These are phyloP conservation scores for Brachionus rubens DNA, from an alignment of 1,140 invertebrate species.

Conservation along the genomic window DNA sequence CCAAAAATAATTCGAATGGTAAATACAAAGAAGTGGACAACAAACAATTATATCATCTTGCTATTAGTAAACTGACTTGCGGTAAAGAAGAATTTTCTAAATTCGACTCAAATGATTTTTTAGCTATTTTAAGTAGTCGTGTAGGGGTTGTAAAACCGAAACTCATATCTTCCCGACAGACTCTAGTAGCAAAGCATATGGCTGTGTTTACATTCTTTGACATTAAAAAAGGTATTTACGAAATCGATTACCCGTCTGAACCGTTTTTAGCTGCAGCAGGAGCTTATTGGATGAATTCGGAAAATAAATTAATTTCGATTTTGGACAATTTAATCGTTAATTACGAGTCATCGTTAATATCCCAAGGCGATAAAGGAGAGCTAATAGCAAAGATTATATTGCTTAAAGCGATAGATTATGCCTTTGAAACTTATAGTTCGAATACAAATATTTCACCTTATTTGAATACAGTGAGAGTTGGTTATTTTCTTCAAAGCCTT, in stretches of 20 bases:
- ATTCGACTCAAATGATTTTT: neutral
- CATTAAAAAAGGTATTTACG: neutral
- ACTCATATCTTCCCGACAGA: neutral
- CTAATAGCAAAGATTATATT: conserved; percentile 6
- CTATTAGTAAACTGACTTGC: neutral
- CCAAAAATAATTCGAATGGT: conserved; percentile 7
- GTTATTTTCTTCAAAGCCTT: neutral
- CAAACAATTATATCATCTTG: neutral
- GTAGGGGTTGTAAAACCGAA: conserved; percentile 17
- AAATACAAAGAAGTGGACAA: neutral
- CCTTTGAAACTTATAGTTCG: too few relatives aligned
- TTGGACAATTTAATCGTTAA: neutral
- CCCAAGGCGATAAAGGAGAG: conserved; percentile 18
- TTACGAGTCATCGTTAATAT: neutral
- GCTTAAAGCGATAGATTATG: neutral
- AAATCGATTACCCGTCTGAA: conserved; percentile 7
- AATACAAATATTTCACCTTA: too few relatives aligned
- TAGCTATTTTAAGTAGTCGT: neutral
- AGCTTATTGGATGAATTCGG: neutral
- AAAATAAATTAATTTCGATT: neutral
- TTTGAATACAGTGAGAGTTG: neutral
- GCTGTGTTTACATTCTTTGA: neutral
- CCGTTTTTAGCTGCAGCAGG: neutral
- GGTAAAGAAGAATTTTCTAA: neutral
- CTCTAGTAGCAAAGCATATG: neutral